Conservation (phyloP, 2,888 invertebrate species). For the Cataglyphis altisquamis region DNA sequence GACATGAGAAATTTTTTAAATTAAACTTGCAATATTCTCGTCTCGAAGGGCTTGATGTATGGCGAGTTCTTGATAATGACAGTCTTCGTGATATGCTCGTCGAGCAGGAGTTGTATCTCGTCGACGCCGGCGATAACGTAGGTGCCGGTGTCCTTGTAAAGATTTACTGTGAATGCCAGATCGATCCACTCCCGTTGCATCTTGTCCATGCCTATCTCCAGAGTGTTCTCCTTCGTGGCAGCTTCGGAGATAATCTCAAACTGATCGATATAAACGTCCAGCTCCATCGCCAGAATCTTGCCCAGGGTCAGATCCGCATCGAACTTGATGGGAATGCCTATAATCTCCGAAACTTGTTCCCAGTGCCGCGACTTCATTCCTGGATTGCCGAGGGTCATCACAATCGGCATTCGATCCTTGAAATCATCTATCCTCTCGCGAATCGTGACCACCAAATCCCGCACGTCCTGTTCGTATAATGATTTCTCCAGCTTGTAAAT, state of each 20-base stretch:
- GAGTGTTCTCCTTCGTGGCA: constrained; percentile 97
- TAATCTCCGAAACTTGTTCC: constrained; percentile 97
- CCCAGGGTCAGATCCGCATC: constrained; percentile 94
- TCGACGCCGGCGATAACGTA: constrained; percentile 96
- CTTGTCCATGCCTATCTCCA: constrained; percentile 95
- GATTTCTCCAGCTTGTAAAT: constrained; percentile 96
- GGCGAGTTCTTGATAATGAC: constrained; percentile 99
- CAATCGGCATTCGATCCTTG: constrained; percentile 94
- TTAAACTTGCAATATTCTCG: constrained; percentile 89
- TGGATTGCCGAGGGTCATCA: constrained; percentile 97
- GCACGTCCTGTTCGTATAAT: constrained; percentile 93
- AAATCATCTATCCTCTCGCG: constrained; percentile 94
- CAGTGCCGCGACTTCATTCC: constrained; percentile 97
- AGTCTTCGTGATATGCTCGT: constrained; percentile 98
- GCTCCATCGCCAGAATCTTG: constrained; percentile 94
- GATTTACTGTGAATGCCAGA: constrained; percentile 91
- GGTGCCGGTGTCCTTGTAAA: constrained; percentile 96
- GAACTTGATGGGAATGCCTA: constrained; percentile 95
- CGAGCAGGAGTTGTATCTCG: constrained; percentile 96
- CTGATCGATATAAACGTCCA: constrained; percentile 94
- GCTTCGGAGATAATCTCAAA: constrained; percentile 97
- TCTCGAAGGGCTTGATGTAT: constrained; percentile 97
- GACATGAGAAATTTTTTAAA: background rate
- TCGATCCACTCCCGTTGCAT: constrained; percentile 97
- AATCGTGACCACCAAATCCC: constrained; percentile 90